Percentiles rank a stretch among this genome's conserved stretches.
Evolutionary conservation across 2,888 invertebrate genomes (phyloP).

Genomic region (Plebejus argus): DNA sequence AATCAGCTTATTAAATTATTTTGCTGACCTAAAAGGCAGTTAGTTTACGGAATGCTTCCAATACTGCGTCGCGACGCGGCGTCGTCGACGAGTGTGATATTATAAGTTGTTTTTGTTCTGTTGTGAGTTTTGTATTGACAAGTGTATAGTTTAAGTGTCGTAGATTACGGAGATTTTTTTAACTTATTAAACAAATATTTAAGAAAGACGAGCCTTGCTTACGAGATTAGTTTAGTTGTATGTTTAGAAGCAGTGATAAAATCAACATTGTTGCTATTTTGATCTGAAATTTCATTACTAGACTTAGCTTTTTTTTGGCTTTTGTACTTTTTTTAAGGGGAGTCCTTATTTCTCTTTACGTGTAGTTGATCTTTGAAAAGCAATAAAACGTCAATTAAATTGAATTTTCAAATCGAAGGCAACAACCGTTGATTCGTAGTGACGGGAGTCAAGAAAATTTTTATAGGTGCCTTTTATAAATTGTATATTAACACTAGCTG

Average conservation of each 20-base stretch:
- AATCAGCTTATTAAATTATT: slow-evolving; percentile 68
- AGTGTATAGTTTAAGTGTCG: slow-evolving; percentile 65
- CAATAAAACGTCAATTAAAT: slow-evolving; percentile 41
- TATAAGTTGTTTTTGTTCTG: slow-evolving; percentile 77
- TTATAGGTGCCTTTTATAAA: slow-evolving; percentile 79
- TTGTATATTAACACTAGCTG: slow-evolving; percentile 63
- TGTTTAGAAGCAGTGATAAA: slow-evolving; percentile 62
- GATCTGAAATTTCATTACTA: slow-evolving; percentile 49
- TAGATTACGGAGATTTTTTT: slow-evolving; percentile 62
- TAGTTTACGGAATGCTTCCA: slow-evolving; percentile 71
- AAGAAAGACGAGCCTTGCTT: slow-evolving; percentile 81
- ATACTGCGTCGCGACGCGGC: slow-evolving; percentile 55
- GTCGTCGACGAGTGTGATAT: slow-evolving; percentile 75
- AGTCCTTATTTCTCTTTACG: not conserved
- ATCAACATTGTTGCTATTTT: slow-evolving; percentile 51
- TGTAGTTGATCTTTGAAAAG: slow-evolving; percentile 36
- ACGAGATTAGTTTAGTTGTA: slow-evolving; percentile 74
- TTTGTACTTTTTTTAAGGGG: not conserved
- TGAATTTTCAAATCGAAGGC: slow-evolving; percentile 56
- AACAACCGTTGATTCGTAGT: slow-evolving; percentile 61
- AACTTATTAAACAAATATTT: slow-evolving; percentile 76
- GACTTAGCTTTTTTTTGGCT: slow-evolving; percentile 24
- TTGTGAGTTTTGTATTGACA: slow-evolving; percentile 78
- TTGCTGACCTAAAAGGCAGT: slow-evolving; percentile 59
- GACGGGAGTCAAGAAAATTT: slow-evolving; percentile 69